phyloP scores from a whole-genome alignment of 2,888 invertebrate species.

The Hermaeophaga mercurialis region DNA sequence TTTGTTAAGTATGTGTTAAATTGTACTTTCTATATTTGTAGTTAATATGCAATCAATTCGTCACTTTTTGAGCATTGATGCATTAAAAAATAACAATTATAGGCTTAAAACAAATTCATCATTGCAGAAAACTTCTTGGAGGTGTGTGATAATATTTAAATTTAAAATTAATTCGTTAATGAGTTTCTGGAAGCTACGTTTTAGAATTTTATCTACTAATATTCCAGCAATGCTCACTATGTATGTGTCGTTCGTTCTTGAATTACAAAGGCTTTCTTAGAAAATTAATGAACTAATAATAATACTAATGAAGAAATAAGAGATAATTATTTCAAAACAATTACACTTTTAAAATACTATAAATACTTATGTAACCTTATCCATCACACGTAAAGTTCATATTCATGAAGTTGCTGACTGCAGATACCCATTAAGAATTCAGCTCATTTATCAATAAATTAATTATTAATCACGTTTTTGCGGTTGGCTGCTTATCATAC shows the following conservation, averaged over 20 bases:
- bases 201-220: no score
- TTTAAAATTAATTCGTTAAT: background rate
- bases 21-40: no score
- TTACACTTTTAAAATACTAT: constrained; percentile 8
- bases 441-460: constrained; percentile 43
- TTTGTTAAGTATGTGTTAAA: no score
- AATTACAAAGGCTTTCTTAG: constrained; percentile 10
- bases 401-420: constrained; percentile 34
- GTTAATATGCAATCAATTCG: no score
- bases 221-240: background rate
- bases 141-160: no score
- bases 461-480: constrained; percentile 46
- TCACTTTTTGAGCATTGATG: no score
- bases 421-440: constrained; percentile 40
- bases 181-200: background rate
- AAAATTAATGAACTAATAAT: constrained; percentile 11
- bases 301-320: constrained; percentile 17
- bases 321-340: constrained; percentile 17
- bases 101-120: no score
- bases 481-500: constrained; percentile 41
- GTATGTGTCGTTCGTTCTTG: background rate
- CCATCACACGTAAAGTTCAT: constrained; percentile 29
- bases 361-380: constrained; percentile 28
- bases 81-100: no score
- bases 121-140: no score